A percentile compares a stretch with the other conserved stretches of the same genome.
Conservation (phyloP, 2,888 invertebrate species). For the Synergus gifuensis region DNA sequence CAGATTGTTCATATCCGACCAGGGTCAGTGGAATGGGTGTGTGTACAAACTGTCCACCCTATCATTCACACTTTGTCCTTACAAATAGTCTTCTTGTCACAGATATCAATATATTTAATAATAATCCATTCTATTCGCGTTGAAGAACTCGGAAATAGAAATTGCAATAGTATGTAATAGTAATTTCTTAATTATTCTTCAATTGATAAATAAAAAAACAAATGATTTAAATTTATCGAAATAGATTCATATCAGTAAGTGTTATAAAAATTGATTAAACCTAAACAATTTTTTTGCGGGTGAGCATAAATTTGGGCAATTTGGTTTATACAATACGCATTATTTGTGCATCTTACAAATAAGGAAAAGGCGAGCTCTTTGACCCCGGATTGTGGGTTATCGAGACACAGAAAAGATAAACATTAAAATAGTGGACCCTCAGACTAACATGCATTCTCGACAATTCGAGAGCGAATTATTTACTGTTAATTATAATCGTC, state of each 20-base stretch:
- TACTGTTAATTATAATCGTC: not conserved
- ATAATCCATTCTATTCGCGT: too few relatives aligned
- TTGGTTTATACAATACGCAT: not conserved
- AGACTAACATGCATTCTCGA: slow-evolving; percentile 52
- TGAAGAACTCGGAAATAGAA: too few relatives aligned
- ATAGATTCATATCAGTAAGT: not conserved
- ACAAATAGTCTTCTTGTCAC: not conserved
- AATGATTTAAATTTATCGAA: not conserved
- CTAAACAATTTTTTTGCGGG: not conserved
- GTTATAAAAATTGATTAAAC: not conserved
- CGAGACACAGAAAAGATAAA: slow-evolving; percentile 60
- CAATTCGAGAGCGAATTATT: slow-evolving; percentile 18
- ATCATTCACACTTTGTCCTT: slow-evolving; percentile 44
- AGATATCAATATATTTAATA: not conserved
- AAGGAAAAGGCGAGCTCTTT: slow-evolving; percentile 58
- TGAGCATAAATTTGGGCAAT: not conserved
- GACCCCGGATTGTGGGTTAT: slow-evolving; percentile 69
- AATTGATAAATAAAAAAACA: not conserved
- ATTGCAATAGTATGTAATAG: too few relatives aligned
- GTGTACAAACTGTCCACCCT: slow-evolving; percentile 54
- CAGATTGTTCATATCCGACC: slow-evolving; percentile 54
- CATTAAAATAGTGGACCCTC: slow-evolving; percentile 56
- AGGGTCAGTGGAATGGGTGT: slow-evolving; percentile 65
- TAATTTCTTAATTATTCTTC: too few relatives aligned
- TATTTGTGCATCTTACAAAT: slow-evolving; percentile 3